Base-by-base conservation (phyloP, 2,888 invertebrate species). In the Stictocephala bisonia region DNA sequence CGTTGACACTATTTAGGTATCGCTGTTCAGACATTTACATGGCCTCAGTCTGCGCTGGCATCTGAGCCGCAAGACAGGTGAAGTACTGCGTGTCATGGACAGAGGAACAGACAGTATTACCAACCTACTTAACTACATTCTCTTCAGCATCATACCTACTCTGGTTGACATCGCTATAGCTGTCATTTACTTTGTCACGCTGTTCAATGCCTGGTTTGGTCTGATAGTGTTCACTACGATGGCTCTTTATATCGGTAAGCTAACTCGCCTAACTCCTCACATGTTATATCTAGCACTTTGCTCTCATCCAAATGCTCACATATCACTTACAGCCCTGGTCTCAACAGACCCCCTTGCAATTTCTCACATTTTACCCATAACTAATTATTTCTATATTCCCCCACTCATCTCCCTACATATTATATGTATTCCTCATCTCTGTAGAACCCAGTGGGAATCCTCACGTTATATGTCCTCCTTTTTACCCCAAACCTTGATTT, bases 91-190 rank as follows among this genome's bases (percentile, higher is more conserved):
- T 35, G 92, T 99, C 0, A 97, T 99, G 94, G 99, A 99, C 85
- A 88, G 99, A 75, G 99, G 99, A 78, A 98, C 98, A 0, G 96
- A 95, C 80, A 97, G 97, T 70, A 96, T 99, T 79, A 97, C 97
- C 85, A 96, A 93, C 84, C 87, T 99, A 9, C 88, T 99, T 0
- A 96, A 93, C 81, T 96, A 93, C 82, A 93, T 98, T 58, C 85
- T 98, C 48, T 98, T 98, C 85, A 95, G 95, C 51, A 98, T 99
- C 78, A 83, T 92, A 0, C 99, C 99, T 0, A 98, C 98, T 0
- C 89, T 99, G 73, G 85, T 94, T 13, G 99, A 99, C 83, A 96
- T 99, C 74, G 56, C 96, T 0, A 88, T 99, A 1, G 99, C 99
- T 0, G 91, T 98, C 18, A 85, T 94, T 1, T 99, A 90, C 84